Evolutionary conservation across 2,113 vertebrate genomes (phyloP), one percentile per base, ranked within the genome.

Genomic region (Lycaon pictus): DNA sequence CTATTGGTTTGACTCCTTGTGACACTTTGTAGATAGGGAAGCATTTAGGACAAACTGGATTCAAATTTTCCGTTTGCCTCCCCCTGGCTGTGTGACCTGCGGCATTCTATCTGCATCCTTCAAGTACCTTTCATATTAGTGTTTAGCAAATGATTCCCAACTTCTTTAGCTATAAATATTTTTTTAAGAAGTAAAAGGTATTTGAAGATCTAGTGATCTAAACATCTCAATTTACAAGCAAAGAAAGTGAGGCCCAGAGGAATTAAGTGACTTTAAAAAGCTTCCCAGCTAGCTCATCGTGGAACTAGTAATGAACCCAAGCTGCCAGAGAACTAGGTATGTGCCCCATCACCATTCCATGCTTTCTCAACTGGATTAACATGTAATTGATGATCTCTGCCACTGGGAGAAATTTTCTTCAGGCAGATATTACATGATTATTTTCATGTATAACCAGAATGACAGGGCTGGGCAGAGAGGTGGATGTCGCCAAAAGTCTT

Each of bases 181-280:
- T 91, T 81, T 67, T 53, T 48, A 43, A 51, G 25, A 79, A 63
- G 27, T 53, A 85, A 96, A 85, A 84, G 7, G 20, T 35, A 94
- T 86, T 80, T 83, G 37, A 62, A 89, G 80, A 90, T 92, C 74
- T 84, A 53, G 5, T 79, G 58, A 2, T 85, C 29, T 25, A 83
- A 81, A 94, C 27, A 63, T 56, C 9, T 83, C 56, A 71, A 90
- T 85, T 94, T 95, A 77, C 58, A 71, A 72, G 69, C 55, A 58
- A 93, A 60, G 22, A 83, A 95, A 69, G n/a, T 20, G 22, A 94
- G 12, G 11, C 58, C 55, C 19, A 51, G 71, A 67, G 58, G 82
- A 97, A 83, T 69, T 58, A 65, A 83, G 27, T 48, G 19, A 58
- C 58, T 85, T 94, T 4, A 9, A 20, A 79, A 92, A 65, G 27